Percentiles rank a stretch among this genome's conserved stretches.
Conservation (phyloP, 1,140 invertebrate species). For the Drosophila ananassae region DNA sequence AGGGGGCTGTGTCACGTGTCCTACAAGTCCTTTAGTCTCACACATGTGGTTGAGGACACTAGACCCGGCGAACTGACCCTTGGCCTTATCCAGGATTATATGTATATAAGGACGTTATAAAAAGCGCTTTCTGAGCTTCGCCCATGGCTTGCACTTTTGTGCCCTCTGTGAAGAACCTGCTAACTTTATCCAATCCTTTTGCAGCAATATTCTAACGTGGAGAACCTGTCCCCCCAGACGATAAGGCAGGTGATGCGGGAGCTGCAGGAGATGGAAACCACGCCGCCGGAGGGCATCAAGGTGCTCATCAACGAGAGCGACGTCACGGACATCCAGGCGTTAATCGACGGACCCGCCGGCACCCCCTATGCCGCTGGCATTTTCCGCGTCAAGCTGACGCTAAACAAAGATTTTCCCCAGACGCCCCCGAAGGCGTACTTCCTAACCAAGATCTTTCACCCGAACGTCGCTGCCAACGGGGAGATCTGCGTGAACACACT, state of each 20-base stretch:
- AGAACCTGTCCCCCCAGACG: conserved; percentile 96
- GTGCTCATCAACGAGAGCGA: conserved; percentile 95
- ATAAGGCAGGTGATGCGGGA: conserved; percentile 93
- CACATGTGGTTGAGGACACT: too few relatives aligned
- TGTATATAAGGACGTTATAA: not conserved
- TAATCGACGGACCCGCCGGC: conserved; percentile 94
- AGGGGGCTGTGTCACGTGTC: too few relatives aligned
- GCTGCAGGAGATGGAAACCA: conserved; percentile 89
- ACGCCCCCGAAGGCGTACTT: conserved; percentile 98
- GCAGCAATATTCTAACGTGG: conserved; percentile 92
- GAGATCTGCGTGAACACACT: conserved; percentile 99
- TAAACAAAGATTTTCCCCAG: conserved; percentile 97
- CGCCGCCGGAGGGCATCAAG: conserved; percentile 95
- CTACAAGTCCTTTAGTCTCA: too few relatives aligned
- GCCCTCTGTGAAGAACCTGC: conserved; percentile 1
- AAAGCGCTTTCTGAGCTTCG: not conserved
- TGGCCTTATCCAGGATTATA: not conserved
- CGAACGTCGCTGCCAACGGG: conserved; percentile 96
- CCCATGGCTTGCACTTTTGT: not conserved
- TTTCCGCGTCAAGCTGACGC: conserved; percentile 94
- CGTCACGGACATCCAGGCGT: conserved; percentile 95
- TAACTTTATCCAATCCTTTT: not conserved
- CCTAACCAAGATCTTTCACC: conserved; percentile 98
- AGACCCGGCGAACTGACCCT: not conserved
- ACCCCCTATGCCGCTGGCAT: conserved; percentile 94